Evolutionary conservation across 2,113 vertebrate species (phyloP), one percentile per base, ranked within the genome.

Genomic region (Anoura caudifer): DNA sequence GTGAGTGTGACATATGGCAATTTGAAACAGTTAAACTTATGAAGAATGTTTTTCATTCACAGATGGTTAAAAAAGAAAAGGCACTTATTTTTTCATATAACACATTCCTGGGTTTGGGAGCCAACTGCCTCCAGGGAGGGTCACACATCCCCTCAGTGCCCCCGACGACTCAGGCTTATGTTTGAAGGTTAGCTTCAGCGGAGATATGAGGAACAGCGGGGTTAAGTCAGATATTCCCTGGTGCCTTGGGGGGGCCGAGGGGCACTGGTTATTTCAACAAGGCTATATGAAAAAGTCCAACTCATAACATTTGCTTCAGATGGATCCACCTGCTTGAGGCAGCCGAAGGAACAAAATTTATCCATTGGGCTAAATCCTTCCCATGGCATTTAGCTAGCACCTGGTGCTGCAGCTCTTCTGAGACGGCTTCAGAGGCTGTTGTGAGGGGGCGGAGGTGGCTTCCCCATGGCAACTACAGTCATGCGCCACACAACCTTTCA

Each of bases 31-130:
- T 96, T 97, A 98, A 92, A 96, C 97, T 95, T 94, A 97, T 96
- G 96, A 97, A 97, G 95, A 97, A 94, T 97, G 96, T 87, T 97
- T 98, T 95, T 95, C 97, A 96, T 93, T 41, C 88, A 97, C 86
- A 98, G 97, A 97, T 95, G 97, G 97, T 91, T 36, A n/a, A 93
- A 84, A 85, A 97, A 50, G 87, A 89, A 97, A 98, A 97, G 4
- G 9, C 73, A 70, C 96, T 97, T 98, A 93, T 98, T 96, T 95
- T 97, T 97, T 95, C 97, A 67, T 90, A 43, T 96, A 97, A 98
- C 97, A 90, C 73, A 96, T 97, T 98, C 96, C 56, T 77, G 63
- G 88, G 36, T 93, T 98, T 96, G 93, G 72, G 81, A 89, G 96
- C 96, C 95, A 95, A 93, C 84, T 24, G 79, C 93, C 96, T 97